Evolutionary conservation across 2,113 vertebrate genomes (phyloP).

Genomic region (Gorsachius goisagi): DNA sequence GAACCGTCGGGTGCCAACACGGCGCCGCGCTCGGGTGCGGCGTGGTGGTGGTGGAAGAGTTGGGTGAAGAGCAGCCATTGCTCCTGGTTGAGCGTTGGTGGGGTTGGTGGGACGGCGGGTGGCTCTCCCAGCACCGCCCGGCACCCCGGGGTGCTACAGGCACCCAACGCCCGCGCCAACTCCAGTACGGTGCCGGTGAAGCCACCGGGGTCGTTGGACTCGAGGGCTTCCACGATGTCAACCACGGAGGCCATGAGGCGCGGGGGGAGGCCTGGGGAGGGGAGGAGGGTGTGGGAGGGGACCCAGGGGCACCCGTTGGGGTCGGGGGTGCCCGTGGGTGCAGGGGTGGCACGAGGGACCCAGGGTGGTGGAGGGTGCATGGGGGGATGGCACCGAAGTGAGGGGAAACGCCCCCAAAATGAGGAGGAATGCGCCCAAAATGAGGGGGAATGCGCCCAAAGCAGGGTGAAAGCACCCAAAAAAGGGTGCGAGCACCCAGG

Average conservation of each 20-base stretch:
- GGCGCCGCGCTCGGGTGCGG: constrained; percentile 63
- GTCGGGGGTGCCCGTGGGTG: not conserved
- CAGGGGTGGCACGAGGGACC: too few relatives aligned
- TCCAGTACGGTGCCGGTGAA: not conserved
- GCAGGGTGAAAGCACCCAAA: too few relatives aligned
- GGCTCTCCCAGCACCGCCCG: constrained; percentile 14
- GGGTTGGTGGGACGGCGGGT: not conserved
- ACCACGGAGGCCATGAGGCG: too few relatives aligned
- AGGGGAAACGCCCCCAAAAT: not conserved
- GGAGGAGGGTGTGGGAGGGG: fast-evolving
- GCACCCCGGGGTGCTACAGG: constrained; percentile 34
- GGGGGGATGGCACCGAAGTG: not conserved
- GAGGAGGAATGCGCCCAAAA: not conserved
- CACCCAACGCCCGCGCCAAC: constrained; percentile 28
- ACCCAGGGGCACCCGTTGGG: too few relatives aligned
- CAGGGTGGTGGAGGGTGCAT: not conserved
- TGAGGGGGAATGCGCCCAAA: fast-evolving
- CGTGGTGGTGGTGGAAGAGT: not conserved
- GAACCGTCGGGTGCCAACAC: constrained; percentile 85
- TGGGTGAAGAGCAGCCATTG: constrained; percentile 46
- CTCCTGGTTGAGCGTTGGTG: not conserved
- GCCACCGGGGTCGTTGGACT: too few relatives aligned
- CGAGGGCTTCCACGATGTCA: too few relatives aligned
- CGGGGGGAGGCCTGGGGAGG: too few relatives aligned
- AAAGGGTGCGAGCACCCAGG: too few relatives aligned